These are phyloP conservation scores for Peucedramus taeniatus DNA, from an alignment of 2,113 vertebrate genomes.

Conservation along the genomic window DNA sequence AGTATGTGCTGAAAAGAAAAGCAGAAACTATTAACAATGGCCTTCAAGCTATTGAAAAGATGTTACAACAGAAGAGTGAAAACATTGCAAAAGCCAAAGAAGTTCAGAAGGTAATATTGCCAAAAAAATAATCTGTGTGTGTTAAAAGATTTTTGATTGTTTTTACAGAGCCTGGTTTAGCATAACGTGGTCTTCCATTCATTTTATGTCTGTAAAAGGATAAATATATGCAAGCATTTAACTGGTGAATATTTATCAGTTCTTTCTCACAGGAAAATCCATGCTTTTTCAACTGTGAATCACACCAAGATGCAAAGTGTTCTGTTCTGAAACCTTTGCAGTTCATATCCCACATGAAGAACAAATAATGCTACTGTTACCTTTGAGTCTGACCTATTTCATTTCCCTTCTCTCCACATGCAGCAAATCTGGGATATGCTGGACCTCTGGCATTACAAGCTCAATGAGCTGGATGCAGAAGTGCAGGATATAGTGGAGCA, in stretches of 20 bases:
- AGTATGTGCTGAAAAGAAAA: constrained; percentile 75
- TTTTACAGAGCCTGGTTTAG: background rate
- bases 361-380: background rate
- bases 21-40: constrained; percentile 80
- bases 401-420: background rate
- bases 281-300: background rate
- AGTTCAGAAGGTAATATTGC: constrained; percentile 83
- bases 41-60: constrained; percentile 79
- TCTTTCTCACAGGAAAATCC: background rate
- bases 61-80: constrained; percentile 79
- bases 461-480: constrained; percentile 84
- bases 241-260: background rate
- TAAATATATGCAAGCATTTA: background rate
- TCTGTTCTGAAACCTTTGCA: background rate
- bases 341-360: background rate
- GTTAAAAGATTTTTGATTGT: background rate
- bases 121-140: background rate
- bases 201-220: background rate
- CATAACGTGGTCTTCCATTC: background rate
- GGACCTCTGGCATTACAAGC: constrained; percentile 83
- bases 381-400: background rate
- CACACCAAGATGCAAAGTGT: background rate
- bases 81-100: constrained; percentile 79
- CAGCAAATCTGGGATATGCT: constrained; percentile 90
- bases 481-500: constrained; percentile 86